phyloP scores from a whole-genome alignment of 2,888 invertebrate genomes.

The Luffia ferchaultella region DNA sequence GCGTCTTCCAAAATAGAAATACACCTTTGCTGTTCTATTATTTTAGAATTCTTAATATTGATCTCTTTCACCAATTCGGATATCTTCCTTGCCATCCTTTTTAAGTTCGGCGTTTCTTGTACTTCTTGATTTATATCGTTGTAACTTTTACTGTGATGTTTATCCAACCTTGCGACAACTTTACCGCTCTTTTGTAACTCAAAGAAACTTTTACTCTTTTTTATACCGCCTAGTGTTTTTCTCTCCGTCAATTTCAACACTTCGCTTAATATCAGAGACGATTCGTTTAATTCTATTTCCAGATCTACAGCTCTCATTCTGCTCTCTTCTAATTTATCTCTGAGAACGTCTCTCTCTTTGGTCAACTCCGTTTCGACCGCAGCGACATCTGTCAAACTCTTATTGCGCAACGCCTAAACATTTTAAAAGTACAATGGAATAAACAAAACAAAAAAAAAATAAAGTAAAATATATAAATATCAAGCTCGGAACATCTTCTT shows the following conservation, averaged over 20 bases:
- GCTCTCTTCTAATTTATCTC: slow-evolving; percentile 43
- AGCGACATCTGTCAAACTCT: not conserved
- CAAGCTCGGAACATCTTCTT: slow-evolving; percentile 18
- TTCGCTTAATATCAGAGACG: slow-evolving; percentile 58
- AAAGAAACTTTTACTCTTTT: slow-evolving; percentile 52
- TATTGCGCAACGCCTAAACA: slow-evolving; percentile 27
- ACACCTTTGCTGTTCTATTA: slow-evolving; percentile 63
- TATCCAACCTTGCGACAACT: slow-evolving; percentile 66
- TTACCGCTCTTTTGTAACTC: slow-evolving; percentile 66
- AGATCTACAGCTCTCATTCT: slow-evolving; percentile 57
- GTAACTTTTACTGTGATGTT: slow-evolving; percentile 46
- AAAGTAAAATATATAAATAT: slow-evolving; percentile 29
- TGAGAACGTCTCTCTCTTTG: slow-evolving; percentile 38
- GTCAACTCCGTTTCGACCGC: slow-evolving; percentile 39
- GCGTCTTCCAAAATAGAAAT: slow-evolving; percentile 61
- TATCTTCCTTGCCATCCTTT: slow-evolving; percentile 46
- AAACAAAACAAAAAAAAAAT: slow-evolving; percentile 39
- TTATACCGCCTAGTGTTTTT: slow-evolving; percentile 37
- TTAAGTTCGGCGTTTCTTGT: slow-evolving; percentile 30
- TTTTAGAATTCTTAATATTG: slow-evolving; percentile 56
- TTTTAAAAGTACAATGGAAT: slow-evolving; percentile 44
- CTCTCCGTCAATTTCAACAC: slow-evolving; percentile 52
- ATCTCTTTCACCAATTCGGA: slow-evolving; percentile 51
- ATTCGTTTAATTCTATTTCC: slow-evolving; percentile 61
- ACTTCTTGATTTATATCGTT: slow-evolving; percentile 42